Percentiles rank a stretch among this genome's conserved stretches.
These are phyloP conservation scores for Drosophila neocordata DNA, from an alignment of 1,140 invertebrate species.

Conservation along the genomic window DNA sequence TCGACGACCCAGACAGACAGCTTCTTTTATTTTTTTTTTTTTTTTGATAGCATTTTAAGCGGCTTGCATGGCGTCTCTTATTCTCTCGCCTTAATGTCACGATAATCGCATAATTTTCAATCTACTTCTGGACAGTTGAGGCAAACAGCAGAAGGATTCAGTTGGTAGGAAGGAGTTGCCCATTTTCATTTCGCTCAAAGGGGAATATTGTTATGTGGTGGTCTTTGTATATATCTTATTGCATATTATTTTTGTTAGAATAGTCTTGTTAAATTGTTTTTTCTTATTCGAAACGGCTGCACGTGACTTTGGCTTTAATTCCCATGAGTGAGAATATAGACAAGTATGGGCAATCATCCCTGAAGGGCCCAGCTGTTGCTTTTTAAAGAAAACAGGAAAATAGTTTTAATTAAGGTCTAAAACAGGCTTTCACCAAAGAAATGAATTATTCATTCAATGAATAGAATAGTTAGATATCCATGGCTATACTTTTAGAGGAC, in stretches of 20 bases:
- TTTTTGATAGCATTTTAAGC: constrained; percentile 71
- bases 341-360: constrained; percentile 1
- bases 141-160: constrained; percentile 8
- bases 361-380: neutral
- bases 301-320: constrained; percentile 55
- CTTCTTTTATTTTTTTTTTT: constrained; percentile 35
- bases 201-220: constrained; percentile 35
- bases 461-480: no score
- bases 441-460: neutral
- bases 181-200: neutral
- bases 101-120: constrained; percentile 75
- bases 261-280: constrained; percentile 53
- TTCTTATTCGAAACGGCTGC: constrained; percentile 23
- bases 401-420: constrained; percentile 1
- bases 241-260: constrained; percentile 53
- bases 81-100: constrained; percentile 60
- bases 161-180: constrained; percentile 2
- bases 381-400: neutral
- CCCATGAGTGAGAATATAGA: neutral
- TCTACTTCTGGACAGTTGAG: constrained; percentile 39
- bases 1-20: constrained; percentile 49
- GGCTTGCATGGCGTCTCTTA: constrained; percentile 55
- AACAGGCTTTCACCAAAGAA: neutral
- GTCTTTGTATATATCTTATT: constrained; percentile 24
- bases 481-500: no score